Evolutionary conservation across 2,888 invertebrate species (phyloP).

Genomic region (Steinernema carpocapsae): DNA sequence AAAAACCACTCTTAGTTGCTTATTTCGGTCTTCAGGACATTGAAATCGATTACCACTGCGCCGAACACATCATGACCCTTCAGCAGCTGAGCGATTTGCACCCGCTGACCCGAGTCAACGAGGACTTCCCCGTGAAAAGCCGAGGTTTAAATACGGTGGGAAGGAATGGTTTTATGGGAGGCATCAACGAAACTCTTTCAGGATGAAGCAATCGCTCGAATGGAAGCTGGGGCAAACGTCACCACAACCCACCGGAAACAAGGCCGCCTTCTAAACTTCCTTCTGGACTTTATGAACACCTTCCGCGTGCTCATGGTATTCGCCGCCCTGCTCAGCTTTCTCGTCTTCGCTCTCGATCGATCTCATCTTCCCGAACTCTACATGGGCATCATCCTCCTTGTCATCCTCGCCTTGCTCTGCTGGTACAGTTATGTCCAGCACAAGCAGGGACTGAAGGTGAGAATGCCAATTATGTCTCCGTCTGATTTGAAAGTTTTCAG

Average conservation of each 20-base stretch:
- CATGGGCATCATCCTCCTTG: constrained; percentile 45
- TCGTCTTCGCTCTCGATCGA: constrained; percentile 54
- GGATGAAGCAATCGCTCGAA: constrained; percentile 40
- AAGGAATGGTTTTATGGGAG: background rate
- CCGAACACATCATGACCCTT: constrained; percentile 57
- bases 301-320: constrained; percentile 45
- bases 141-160: constrained; percentile 51
- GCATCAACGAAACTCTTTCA: constrained; percentile 17
- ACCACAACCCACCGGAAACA: constrained; percentile 33
- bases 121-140: constrained; percentile 46
- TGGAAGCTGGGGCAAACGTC: constrained; percentile 40
- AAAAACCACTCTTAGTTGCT: background rate
- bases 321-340: constrained; percentile 50
- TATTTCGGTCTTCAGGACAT: constrained; percentile 41
- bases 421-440: constrained; percentile 43
- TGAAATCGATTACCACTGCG: constrained; percentile 44
- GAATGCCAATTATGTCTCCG: no score
- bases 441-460: constrained; percentile 41
- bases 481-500: constrained; percentile 28
- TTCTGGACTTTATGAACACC: constrained; percentile 46
- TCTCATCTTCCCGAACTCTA: constrained; percentile 40
- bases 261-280: constrained; percentile 39
- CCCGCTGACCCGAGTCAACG: constrained; percentile 50
- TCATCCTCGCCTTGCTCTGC: constrained; percentile 42
- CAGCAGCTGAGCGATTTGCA: constrained; percentile 51